A percentile compares a stretch with the other conserved stretches of the same genome.
These are phyloP conservation scores for Peromyscus nudipes DNA, from an alignment of 2,797 vertebrate species.

Conservation along the genomic window DNA sequence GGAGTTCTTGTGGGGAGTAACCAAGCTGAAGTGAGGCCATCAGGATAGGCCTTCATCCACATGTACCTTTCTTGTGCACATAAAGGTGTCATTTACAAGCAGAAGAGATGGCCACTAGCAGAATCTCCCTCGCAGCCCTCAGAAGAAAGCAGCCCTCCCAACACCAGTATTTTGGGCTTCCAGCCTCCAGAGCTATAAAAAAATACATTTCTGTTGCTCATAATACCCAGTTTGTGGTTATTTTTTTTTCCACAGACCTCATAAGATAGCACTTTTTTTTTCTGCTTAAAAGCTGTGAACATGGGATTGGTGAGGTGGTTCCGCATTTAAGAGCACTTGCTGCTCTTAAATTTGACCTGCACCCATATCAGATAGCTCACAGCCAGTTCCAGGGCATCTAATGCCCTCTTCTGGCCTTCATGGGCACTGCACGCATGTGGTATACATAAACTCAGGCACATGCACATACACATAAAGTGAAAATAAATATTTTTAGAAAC, in stretches of 20 bases:
- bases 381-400: not conserved
- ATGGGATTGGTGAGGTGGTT: not conserved
- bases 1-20: not conserved
- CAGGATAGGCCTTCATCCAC: not conserved
- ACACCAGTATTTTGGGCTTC: not conserved
- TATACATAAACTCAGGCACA: not conserved
- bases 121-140: not conserved
- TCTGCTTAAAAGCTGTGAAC: not conserved
- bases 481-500: not conserved
- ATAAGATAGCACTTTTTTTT: not conserved
- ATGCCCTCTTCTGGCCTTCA: not conserved
- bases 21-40: not conserved
- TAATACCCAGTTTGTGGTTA: not conserved
- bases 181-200: not conserved
- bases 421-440: not conserved
- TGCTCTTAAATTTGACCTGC: not conserved
- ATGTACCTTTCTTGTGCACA: too few species aligned
- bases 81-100: rapidly evolving
- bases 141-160: not conserved
- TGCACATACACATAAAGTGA: not conserved
- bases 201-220: not conserved
- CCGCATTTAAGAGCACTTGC: not conserved
- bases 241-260: not conserved
- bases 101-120: not conserved
- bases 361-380: not conserved